Evolutionary conservation across 1,140 invertebrate species (phyloP).

Genomic region (Aphelinus atriplicis): DNA sequence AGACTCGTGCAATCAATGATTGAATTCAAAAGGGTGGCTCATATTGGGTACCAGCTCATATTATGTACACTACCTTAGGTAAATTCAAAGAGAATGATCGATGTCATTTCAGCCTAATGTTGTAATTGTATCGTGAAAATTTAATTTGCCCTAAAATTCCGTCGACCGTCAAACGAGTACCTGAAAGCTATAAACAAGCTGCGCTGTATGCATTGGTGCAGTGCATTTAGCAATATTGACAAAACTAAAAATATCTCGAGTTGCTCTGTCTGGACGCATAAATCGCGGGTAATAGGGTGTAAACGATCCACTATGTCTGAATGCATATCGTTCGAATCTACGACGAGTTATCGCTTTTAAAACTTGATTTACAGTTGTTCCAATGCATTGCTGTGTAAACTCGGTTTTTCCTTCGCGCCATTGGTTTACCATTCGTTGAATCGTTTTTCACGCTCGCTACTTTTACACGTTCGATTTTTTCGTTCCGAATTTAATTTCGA

Average conservation of each 20-base stretch:
- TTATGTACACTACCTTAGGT: too few species aligned
- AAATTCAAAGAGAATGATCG: too few species aligned
- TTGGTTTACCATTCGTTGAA: conserved; percentile 4
- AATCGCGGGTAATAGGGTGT: conserved; percentile 29
- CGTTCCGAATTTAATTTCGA: neutral
- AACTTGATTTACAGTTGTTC: conserved; percentile 27
- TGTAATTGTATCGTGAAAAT: too few species aligned
- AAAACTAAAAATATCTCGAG: conserved; percentile 6
- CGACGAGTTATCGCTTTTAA: conserved; percentile 27
- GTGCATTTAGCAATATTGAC: neutral
- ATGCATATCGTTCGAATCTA: conserved; percentile 14
- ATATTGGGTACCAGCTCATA: neutral
- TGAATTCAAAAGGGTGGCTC: neutral
- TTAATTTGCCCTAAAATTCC: too few species aligned
- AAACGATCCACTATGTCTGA: neutral
- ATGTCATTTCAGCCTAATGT: too few species aligned
- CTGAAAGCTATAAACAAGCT: too few species aligned
- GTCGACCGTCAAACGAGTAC: too few species aligned
- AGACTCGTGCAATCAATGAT: neutral
- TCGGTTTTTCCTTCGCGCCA: neutral
- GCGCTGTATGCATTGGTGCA: too few species aligned
- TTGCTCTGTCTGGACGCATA: neutral
- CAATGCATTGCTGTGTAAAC: too few species aligned
- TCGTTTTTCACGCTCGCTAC: neutral
- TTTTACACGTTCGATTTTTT: neutral